Evolutionary conservation across 2,888 invertebrate genomes (phyloP), one percentile per base, ranked within the genome.

Genomic region (Leptopilina myrica): DNA sequence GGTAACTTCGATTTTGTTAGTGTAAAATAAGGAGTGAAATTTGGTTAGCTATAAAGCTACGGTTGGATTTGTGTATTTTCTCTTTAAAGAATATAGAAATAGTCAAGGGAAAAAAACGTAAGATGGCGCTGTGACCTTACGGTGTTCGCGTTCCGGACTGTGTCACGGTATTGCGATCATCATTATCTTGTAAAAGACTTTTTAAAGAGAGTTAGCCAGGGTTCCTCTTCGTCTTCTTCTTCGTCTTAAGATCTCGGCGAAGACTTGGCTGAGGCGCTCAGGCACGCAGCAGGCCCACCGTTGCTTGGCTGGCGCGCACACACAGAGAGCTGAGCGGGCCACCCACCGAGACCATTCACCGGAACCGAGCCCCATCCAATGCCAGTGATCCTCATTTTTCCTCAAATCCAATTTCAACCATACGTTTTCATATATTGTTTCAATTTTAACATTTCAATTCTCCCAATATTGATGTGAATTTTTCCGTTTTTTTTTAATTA

Each of bases 201-300:
- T 80, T 81, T 79, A 78, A 81, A 78, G 79, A 78, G 83, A 78
- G 79, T 78, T 76, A 81, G 81, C 79, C 82, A 76, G 75, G 66
- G 75, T 75, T 76, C 80, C 11, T 49, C 49, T 49, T 49, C 49
- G 12, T 49, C 49, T 49, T 49, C 49, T 49, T 49, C 11, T 9
- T 49, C 49, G 11, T 49, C 43, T 49, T 49, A 11, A 77, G 79
- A 78, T 80, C 79, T 83, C 84, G 82, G 84, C 84, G 82, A 81
- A 80, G 82, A 82, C 81, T 81, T 78, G 82, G 82, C 81, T 78
- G 80, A 78, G 86, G 87, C 88, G 87, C 87, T 88, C 87, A 87
- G 92, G 92, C 93, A 93, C 93, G 93, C 93, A 93, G 93, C 93
- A 93, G 93, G 92, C 92, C 92, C 92, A 91, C 92, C 92, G 92